Conservation (phyloP, 2,113 vertebrate species). For the Leiothrix lutea region DNA sequence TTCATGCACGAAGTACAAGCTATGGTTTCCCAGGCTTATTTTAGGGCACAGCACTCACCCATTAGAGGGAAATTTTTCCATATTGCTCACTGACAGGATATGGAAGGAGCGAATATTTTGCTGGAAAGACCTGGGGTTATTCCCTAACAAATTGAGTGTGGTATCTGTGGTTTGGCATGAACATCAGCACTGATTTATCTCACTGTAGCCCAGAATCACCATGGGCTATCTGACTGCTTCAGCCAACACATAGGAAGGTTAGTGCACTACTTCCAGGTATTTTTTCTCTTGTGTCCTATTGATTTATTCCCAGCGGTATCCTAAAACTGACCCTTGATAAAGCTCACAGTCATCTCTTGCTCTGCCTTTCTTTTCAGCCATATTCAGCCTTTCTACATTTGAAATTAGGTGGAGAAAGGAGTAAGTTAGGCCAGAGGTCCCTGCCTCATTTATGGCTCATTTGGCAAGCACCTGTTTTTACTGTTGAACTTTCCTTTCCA, state of each 20-base stretch:
- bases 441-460: neutral
- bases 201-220: neutral
- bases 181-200: neutral
- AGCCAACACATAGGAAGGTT: neutral
- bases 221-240: neutral
- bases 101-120: constrained; percentile 51
- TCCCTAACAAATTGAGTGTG: constrained; percentile 55
- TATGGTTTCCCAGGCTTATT: constrained; percentile 24
- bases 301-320: neutral
- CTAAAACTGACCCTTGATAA: neutral
- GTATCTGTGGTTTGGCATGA: constrained; percentile 48
- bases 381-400: neutral
- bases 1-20: constrained; percentile 45
- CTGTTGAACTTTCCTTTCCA: neutral
- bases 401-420: neutral
- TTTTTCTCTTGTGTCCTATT: neutral
- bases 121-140: constrained; percentile 46
- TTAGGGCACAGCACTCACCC: neutral
- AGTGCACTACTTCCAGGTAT: neutral
- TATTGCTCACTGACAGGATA: constrained; percentile 46
- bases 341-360: neutral
- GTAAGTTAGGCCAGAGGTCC: neutral
- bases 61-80: constrained; percentile 54
- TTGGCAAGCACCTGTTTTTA: neutral
- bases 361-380: neutral